Evolutionary conservation across 2,797 vertebrate genomes (phyloP), one percentile per base, ranked within the genome.

Genomic region (Falco novaeseelandiae): DNA sequence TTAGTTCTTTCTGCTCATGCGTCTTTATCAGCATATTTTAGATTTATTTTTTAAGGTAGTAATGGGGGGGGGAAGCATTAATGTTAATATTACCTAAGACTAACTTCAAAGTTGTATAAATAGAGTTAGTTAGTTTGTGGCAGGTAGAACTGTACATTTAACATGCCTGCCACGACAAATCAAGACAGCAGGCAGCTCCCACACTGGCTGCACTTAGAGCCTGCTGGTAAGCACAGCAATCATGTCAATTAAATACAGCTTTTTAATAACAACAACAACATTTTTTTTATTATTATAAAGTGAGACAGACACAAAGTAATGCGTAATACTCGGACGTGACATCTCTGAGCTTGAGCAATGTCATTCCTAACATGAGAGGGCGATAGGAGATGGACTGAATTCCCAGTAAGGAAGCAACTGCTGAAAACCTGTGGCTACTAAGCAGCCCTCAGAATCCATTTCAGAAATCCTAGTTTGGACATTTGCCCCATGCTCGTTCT

Each of bases 271-370:
- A 58, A 13, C 12, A 67, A 18, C 3, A 57, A 23, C 38, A 38
- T 5, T 11, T 11, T 38, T 38, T 38, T 8, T 10, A 49, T 17
- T 46, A 38, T 17, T 51, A 38, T 25, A 17, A 58, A 52, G 17
- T 23, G 34, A 84, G 12, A 46, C 3, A 55, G n/a, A 59, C 7
- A 85, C 10, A 61, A 44, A 61, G 26, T 25, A 25, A 9, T 20
- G 34, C 0, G 3, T 32, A 58, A 54, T 69, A 69, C 26, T 73
- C 27, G 20, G 52, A 38, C 14, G 1, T 1, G 17, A 1, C 8
- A n/a, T 46, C 29, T 36, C 70, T 88, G 51, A 87, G 38, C 59
- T 59, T 66, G 16, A 84, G 42, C 49, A 66, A 13, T 40, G 42
- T 55, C 38, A 40, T 36, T 90, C 67, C 63, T 73, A 62, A 36